Percentiles rank a stretch among this genome's conserved stretches.
Conservation (phyloP, 2,797 vertebrate species). For the Pteropus rufus region DNA sequence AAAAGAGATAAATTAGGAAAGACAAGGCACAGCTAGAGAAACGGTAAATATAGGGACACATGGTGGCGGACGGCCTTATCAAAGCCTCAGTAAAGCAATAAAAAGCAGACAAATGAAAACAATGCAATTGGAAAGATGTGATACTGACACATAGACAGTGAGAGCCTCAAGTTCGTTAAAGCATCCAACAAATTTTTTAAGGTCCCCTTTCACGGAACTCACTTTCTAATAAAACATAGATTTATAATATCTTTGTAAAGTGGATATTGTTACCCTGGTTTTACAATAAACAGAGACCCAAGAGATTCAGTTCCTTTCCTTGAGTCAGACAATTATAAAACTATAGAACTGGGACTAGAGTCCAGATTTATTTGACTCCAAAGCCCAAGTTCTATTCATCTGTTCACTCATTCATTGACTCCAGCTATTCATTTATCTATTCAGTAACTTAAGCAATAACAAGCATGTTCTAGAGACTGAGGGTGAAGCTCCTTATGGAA, state of each 20-base stretch:
- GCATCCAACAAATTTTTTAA: neutral
- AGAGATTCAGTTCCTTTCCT: neutral
- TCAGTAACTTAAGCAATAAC: neutral
- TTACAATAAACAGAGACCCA: neutral
- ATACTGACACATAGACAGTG: neutral
- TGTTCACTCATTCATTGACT: neutral
- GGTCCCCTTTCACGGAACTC: neutral
- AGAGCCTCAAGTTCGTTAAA: neutral
- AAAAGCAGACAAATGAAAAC: neutral
- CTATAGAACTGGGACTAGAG: neutral
- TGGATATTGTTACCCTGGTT: neutral
- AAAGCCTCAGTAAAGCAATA: neutral
- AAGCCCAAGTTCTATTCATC: neutral
- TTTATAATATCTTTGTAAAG: neutral
- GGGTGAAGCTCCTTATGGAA: neutral
- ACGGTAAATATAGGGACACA: neutral
- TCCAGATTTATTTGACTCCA: neutral
- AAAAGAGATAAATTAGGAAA: constrained; percentile 19
- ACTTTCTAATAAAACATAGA: neutral
- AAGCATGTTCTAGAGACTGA: neutral
- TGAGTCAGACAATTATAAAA: neutral
- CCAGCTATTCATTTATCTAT: neutral
- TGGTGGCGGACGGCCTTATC: neutral
- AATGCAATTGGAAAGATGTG: neutral
- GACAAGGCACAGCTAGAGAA: neutral